Conservation (phyloP, 2,113 vertebrate species). For the Suricata suricatta region DNA sequence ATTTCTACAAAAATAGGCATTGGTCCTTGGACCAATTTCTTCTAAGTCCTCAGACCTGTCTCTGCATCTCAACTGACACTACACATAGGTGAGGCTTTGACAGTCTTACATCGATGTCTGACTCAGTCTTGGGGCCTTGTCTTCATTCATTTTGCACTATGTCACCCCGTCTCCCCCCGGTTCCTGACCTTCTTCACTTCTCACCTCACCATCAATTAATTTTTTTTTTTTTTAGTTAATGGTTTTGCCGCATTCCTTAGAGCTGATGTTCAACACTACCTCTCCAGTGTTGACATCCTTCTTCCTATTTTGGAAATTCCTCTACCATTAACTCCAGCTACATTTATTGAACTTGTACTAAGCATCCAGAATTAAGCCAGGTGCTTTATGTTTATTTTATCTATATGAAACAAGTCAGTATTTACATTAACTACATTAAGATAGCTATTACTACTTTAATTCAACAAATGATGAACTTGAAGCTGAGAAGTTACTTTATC, state of each 20-base stretch:
- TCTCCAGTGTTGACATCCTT: neutral
- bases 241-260: neutral
- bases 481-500: neutral
- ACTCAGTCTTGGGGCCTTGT: neutral
- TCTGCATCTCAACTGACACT: neutral
- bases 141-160: neutral
- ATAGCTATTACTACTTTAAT: neutral
- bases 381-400: neutral
- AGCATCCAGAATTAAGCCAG: neutral
- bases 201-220: neutral
- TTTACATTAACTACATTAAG: neutral
- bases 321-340: neutral
- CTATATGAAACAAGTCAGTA: neutral
- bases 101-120: neutral
- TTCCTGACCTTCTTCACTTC: neutral
- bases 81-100: neutral
- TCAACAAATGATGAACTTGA: neutral
- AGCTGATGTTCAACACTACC: neutral
- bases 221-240: neutral
- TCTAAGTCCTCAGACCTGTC: neutral
- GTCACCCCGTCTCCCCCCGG: neutral
- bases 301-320: conserved; percentile 12
- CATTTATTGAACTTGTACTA: neutral
- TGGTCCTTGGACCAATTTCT: neutral
- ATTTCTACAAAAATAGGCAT: neutral